Evolutionary conservation across 2,797 vertebrate genomes (phyloP).

Genomic region (Prionace glauca): DNA sequence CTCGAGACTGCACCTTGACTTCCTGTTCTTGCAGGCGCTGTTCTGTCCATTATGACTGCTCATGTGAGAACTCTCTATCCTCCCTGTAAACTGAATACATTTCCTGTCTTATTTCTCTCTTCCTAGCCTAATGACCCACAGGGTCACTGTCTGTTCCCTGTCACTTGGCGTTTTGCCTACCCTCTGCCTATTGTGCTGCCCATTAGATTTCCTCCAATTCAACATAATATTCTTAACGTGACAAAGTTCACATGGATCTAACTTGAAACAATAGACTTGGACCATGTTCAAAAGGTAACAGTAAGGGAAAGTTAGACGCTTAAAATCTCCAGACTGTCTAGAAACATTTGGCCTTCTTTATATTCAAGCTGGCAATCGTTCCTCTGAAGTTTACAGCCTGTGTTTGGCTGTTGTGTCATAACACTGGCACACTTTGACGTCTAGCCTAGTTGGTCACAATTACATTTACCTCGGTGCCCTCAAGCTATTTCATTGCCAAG

Average conservation of each 20-base stretch:
- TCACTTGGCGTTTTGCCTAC: slow-evolving; percentile 66
- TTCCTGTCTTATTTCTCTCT: slow-evolving; percentile 57
- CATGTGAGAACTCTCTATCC: slow-evolving; percentile 58
- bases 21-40: not conserved
- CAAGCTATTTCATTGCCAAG: not conserved
- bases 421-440: not conserved
- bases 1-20: not conserved
- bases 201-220: slow-evolving; percentile 60
- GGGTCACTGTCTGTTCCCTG: slow-evolving; percentile 78
- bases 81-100: slow-evolving; percentile 55
- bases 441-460: not conserved
- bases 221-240: slow-evolving; percentile 51
- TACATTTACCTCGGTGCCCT: too few species aligned
- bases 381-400: not conserved
- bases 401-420: not conserved
- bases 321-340: not conserved
- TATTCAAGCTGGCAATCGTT: not conserved
- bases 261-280: not conserved
- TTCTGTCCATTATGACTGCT: slow-evolving; percentile 41
- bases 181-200: slow-evolving; percentile 57
- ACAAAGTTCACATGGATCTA: slow-evolving; percentile 39
- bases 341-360: not conserved
- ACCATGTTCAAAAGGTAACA: not conserved
- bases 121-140: slow-evolving; percentile 64
- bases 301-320: not conserved